A percentile compares a stretch with the other conserved stretches of the same genome.
These are phyloP conservation scores for Blennius ocellaris DNA, from an alignment of 2,113 vertebrate species.

Conservation along the genomic window DNA sequence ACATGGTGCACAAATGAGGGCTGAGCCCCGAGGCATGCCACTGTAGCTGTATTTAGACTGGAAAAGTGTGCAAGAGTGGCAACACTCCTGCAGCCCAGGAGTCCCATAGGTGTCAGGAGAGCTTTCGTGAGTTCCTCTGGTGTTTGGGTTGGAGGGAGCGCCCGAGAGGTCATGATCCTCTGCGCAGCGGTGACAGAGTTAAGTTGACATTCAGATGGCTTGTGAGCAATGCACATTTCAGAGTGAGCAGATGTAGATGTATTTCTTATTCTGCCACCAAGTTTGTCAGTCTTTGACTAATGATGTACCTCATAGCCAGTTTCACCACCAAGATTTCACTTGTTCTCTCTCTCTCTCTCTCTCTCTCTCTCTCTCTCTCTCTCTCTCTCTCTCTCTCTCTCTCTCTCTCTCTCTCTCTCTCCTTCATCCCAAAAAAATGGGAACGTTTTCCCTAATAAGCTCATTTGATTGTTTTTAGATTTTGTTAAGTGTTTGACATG, in stretches of 20 bases:
- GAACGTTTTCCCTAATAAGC: slow-evolving; percentile 20
- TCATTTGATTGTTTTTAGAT: slow-evolving; percentile 39
- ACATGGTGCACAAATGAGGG: slow-evolving; percentile 9
- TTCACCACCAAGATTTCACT: slow-evolving; percentile 8
- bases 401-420: neutral
- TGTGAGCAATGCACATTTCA: slow-evolving; percentile 49
- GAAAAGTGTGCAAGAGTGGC: slow-evolving; percentile 44
- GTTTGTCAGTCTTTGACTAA: slow-evolving; percentile 36
- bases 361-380: too few relatives aligned
- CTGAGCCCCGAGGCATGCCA: slow-evolving; percentile 32
- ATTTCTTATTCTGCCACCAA: slow-evolving; percentile 21
- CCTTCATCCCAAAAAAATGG: slow-evolving; percentile 1
- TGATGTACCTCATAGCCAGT: neutral
- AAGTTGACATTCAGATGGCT: slow-evolving; percentile 59
- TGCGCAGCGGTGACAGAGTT: slow-evolving; percentile 65
- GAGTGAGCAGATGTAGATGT: slow-evolving; percentile 35
- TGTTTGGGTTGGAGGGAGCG: slow-evolving; percentile 47
- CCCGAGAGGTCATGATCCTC: slow-evolving; percentile 60
- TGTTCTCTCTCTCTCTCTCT: neutral
- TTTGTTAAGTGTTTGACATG: slow-evolving; percentile 59
- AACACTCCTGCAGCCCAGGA: slow-evolving; percentile 31
- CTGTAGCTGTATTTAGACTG: slow-evolving; percentile 50
- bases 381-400: too few relatives aligned
- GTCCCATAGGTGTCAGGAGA: slow-evolving; percentile 65
- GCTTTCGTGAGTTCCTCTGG: slow-evolving; percentile 45